These are phyloP conservation scores for Apodemus agrarius DNA, from an alignment of 2,797 vertebrate species.

Conservation along the genomic window DNA sequence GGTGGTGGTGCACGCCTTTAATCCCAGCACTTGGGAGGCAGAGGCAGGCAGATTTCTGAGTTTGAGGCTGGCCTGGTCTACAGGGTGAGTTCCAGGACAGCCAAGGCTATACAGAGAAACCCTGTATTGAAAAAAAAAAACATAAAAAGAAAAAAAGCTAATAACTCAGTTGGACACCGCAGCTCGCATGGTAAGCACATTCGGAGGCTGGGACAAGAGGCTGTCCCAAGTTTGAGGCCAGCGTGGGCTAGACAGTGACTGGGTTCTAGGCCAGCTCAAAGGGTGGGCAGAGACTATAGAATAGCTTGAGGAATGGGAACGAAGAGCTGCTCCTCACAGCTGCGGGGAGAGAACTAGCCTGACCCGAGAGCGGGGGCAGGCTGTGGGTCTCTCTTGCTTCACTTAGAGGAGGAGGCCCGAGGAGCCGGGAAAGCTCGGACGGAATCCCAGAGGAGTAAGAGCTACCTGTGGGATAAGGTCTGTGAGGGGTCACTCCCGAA, in stretches of 20 bases:
- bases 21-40: too few relatives aligned
- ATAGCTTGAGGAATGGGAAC: not conserved
- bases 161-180: too few relatives aligned
- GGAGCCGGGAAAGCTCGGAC: not conserved
- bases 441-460: not conserved
- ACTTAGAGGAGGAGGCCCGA: not conserved
- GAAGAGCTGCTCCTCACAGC: not conserved
- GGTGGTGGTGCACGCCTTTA: too few relatives aligned
- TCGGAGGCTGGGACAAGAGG: not conserved
- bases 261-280: not conserved
- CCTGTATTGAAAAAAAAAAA: too few relatives aligned
- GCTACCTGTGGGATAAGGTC: fast-evolving
- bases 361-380: not conserved
- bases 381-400: too few relatives aligned
- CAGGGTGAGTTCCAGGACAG: too few relatives aligned
- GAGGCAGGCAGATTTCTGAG: too few relatives aligned
- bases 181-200: not conserved
- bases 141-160: not conserved
- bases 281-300: not conserved
- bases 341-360: not conserved
- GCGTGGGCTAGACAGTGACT: not conserved
- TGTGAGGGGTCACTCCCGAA: fast-evolving
- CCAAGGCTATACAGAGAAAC: too few relatives aligned
- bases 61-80: too few relatives aligned
- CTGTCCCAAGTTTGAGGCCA: not conserved